phyloP scores from a whole-genome alignment of 2,113 vertebrate genomes.

The Rissa tridactyla region DNA sequence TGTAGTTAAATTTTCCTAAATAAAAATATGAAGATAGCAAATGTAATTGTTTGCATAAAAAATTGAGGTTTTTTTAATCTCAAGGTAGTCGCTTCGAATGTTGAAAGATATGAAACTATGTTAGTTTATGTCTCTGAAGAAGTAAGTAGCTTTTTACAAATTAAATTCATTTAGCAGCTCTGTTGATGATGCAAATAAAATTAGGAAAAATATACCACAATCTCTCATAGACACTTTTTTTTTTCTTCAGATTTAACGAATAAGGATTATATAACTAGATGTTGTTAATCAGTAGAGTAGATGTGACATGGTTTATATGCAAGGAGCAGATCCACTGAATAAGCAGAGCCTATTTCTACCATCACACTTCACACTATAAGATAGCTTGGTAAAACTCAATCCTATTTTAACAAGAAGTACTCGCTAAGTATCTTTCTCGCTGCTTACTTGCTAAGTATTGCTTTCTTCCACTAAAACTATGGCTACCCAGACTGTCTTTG shows the following conservation, averaged over 20 bases:
- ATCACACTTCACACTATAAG: not conserved
- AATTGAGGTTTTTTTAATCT: not conserved
- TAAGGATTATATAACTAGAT: not conserved
- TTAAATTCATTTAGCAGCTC: not conserved
- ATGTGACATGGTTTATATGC: not conserved
- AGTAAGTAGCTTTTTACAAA: not conserved
- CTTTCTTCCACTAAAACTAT: not conserved
- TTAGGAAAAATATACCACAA: not conserved
- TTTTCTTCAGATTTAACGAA: not conserved
- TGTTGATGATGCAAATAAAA: not conserved
- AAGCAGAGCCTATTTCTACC: not conserved
- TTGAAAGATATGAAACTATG: not conserved
- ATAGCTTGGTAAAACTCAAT: not conserved
- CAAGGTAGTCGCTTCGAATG: not conserved
- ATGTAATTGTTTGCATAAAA: not conserved
- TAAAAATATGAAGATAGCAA: not conserved
- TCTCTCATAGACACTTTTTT: accelerated
- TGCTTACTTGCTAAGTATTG: too few species aligned
- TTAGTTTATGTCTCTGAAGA: not conserved
- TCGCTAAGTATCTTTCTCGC: not conserved
- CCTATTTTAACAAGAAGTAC: not conserved
- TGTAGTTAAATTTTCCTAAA: not conserved
- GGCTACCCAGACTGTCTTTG: not conserved
- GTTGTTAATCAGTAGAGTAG: not conserved
- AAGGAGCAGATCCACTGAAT: not conserved